Evolutionary conservation across 2,113 vertebrate species (phyloP).

Genomic region (Phaethornis superciliosus): DNA sequence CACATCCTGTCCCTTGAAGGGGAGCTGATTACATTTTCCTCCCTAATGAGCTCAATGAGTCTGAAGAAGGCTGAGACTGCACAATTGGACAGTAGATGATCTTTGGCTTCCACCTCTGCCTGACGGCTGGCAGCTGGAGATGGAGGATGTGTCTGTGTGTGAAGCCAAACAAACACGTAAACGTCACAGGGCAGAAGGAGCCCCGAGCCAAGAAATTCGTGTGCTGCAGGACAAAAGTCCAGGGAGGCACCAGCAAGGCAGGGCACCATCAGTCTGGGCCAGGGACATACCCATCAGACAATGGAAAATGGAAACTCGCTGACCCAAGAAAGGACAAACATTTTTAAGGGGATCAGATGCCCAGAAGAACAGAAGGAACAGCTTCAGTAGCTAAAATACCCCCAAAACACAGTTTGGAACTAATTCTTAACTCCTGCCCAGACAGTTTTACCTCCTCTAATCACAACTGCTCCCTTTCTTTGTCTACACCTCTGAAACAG

Average conservation of each 20-base stretch:
- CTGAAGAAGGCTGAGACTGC: not conserved
- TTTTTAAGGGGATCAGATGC: not conserved
- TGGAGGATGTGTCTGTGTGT: not conserved
- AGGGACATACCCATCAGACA: not conserved
- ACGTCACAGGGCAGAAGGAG: fast-evolving
- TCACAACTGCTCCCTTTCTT: not conserved
- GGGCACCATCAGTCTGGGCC: not conserved
- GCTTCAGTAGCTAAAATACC: not conserved
- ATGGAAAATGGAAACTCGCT: not conserved
- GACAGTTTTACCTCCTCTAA: not conserved
- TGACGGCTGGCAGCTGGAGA: not conserved
- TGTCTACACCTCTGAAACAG: not conserved
- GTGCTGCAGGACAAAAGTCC: not conserved
- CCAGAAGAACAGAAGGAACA: not conserved
- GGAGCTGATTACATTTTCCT: not conserved
- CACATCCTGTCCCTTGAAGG: not conserved
- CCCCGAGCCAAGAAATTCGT: not conserved
- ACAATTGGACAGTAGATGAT: fast-evolving
- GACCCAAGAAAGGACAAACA: not conserved
- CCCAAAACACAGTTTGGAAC: not conserved
- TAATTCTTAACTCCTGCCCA: not conserved
- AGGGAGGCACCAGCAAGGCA: not conserved
- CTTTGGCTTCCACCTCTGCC: not conserved
- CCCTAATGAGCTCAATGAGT: not conserved
- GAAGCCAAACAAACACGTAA: not conserved